These are phyloP conservation scores for Delphinapterus leucas DNA, from an alignment of 2,113 vertebrate genomes.

Conservation along the genomic window DNA sequence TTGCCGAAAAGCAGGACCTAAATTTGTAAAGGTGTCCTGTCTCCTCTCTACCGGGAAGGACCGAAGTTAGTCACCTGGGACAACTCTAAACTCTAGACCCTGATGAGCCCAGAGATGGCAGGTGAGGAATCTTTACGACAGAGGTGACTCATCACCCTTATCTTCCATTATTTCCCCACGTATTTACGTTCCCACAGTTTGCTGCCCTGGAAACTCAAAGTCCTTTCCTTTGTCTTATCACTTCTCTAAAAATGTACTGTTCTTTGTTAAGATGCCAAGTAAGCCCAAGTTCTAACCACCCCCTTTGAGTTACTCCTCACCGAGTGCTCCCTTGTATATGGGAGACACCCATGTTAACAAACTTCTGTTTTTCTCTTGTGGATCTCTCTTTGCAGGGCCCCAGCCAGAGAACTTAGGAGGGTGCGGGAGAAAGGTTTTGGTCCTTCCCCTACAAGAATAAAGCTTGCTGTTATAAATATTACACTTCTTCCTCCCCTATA, in stretches of 20 bases:
- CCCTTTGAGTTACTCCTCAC: not conserved
- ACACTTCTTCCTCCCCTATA: not conserved
- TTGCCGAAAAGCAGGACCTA: not conserved
- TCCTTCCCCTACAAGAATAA: not conserved
- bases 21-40: not conserved
- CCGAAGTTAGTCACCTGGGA: not conserved
- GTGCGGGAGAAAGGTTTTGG: not conserved
- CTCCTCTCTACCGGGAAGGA: not conserved
- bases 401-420: not conserved
- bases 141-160: not conserved
- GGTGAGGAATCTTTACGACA: not conserved
- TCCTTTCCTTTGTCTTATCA: not conserved
- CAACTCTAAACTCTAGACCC: not conserved
- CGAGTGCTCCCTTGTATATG: too few species aligned
- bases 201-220: not conserved
- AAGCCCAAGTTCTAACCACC: not conserved
- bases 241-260: not conserved
- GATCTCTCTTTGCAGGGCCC: not conserved
- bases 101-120: fast-evolving
- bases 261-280: not conserved
- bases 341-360: not conserved
- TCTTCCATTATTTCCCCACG: not conserved
- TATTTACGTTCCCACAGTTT: not conserved
- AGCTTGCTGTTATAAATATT: not conserved
- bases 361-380: not conserved